Evolutionary conservation across 2,888 invertebrate genomes (phyloP).

Genomic region (Diadegma fenestrale): DNA sequence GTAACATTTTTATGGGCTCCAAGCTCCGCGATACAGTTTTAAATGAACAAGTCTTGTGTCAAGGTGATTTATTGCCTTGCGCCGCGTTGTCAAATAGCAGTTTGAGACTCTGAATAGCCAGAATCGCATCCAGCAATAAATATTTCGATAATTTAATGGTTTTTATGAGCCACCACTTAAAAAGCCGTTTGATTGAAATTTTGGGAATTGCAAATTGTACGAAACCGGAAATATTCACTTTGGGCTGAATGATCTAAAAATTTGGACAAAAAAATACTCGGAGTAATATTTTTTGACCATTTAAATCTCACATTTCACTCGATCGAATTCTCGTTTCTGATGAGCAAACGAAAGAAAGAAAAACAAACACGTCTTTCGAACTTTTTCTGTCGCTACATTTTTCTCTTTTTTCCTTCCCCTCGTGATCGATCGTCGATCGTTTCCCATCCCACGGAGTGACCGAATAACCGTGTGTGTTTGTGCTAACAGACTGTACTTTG

Average conservation of each 20-base stretch:
- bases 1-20: background rate
- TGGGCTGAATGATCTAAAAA: background rate
- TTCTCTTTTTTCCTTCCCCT: conserved; percentile 18
- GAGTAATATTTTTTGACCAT: background rate
- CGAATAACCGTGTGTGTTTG: conserved; percentile 71
- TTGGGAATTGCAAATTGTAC: background rate
- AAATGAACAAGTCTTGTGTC: background rate
- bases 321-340: conserved; percentile 37
- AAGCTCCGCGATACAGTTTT: background rate
- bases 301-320: conserved; percentile 27
- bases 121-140: background rate
- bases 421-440: conserved; percentile 30
- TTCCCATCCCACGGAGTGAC: conserved; percentile 57
- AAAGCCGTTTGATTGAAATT: background rate
- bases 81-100: background rate
- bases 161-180: background rate
- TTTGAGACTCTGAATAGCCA: background rate
- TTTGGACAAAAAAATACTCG: background rate
- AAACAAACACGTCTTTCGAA: background rate
- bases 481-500: conserved; percentile 69
- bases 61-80: background rate
- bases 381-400: conserved; percentile 16
- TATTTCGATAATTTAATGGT: background rate
- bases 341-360: conserved; percentile 12
- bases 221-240: background rate